Base-by-base conservation (phyloP, 2,888 invertebrate species). In the Sphaeridia pumilis region DNA sequence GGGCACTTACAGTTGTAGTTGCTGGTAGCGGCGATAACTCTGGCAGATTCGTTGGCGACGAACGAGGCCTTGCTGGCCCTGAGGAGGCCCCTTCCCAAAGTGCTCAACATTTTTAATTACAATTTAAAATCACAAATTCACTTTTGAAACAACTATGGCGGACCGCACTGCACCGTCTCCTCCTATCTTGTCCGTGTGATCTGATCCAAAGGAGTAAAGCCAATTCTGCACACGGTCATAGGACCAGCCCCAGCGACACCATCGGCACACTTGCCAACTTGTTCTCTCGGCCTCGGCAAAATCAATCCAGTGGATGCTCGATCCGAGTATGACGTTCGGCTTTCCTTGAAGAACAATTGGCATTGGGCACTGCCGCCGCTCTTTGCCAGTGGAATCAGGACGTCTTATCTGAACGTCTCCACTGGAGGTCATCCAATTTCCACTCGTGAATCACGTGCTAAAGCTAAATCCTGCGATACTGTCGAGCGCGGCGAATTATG, bases 41-140 rank as follows among this genome's bases (percentile, higher is more conserved):
- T 76, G 27, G 71, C 65, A 43, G 73, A 69, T 69, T 76, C 75
- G 67, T 72, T 73, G 41, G 71, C 66, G 55, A 69, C 66, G 65
- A 73, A 68, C 61, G 72, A 68, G 56, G 75, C 72, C 70, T 77
- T 78, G 59, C 75, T 73, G 65, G 74, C 74, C 71, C 75, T 75
- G 57, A 77, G 69, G 67, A 75, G 74, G 61, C 76, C 75, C 49
- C 58, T 35, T 48, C 58, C 55, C 46, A 64, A 52, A 42, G 60
- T 64, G 38, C 60, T 60, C 60, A 64, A 57, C 62, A 62, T 64
- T 54, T 56, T 64, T 26, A 28, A 27, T 35, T n/a, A 44, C 28
- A 35, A 28, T 50, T 31, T 43, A 44, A 46, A 12, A 24, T 12
- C 38, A 38, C 7, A 17, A 38, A 38, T 38, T 17, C 5, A 14